Evolutionary conservation across 2,797 vertebrate species (phyloP).

Genomic region (Tapirus indicus): DNA sequence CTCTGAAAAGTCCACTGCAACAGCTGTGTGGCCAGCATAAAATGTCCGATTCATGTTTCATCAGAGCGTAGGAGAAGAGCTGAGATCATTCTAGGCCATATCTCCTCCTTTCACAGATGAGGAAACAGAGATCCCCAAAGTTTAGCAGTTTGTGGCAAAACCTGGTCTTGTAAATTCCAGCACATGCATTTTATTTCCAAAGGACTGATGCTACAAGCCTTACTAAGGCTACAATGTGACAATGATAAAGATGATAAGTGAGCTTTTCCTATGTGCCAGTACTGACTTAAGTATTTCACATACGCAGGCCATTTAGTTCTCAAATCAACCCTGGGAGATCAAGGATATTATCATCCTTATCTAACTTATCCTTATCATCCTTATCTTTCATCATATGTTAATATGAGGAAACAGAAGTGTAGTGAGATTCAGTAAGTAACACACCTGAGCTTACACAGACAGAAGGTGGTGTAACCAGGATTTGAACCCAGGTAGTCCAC

Average conservation of each 20-base stretch:
- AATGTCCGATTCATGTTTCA: conserved; percentile 61
- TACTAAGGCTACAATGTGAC: neutral
- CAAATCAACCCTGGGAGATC: neutral
- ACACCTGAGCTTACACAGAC: neutral
- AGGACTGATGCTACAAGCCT: neutral
- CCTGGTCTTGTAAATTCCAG: neutral
- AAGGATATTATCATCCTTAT: neutral
- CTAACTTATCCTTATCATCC: neutral
- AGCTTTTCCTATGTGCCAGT: neutral
- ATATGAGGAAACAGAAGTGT: neutral
- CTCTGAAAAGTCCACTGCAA: neutral
- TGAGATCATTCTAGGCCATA: neutral
- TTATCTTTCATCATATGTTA: no score
- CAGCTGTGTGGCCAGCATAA: conserved; percentile 56
- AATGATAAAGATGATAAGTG: neutral
- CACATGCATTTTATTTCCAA: neutral
- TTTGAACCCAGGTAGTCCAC: neutral
- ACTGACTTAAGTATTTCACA: neutral
- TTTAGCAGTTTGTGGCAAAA: conserved; percentile 7
- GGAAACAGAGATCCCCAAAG: neutral
- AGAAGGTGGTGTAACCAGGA: neutral
- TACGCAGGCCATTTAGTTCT: neutral
- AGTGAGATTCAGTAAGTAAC: neutral
- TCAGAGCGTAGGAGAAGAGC: neutral
- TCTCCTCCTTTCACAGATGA: neutral